These are phyloP conservation scores for Yoshiicerus persimilis DNA, from an alignment of 1,140 invertebrate genomes.

Conservation along the genomic window DNA sequence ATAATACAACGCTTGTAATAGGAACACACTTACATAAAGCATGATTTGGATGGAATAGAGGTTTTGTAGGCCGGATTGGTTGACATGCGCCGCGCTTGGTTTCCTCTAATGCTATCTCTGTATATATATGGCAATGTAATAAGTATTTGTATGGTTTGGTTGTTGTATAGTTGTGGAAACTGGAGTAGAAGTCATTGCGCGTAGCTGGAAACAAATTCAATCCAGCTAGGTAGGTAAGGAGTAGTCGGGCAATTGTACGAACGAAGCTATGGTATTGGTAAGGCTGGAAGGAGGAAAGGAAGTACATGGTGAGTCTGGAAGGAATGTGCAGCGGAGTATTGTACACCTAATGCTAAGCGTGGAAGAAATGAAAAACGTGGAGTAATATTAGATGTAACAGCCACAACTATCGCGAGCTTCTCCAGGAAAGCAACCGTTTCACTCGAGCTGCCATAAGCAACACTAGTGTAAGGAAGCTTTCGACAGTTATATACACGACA, in stretches of 20 bases:
- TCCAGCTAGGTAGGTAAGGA: neutral
- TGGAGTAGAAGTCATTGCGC: neutral
- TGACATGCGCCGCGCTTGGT: neutral
- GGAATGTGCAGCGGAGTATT: too few species aligned
- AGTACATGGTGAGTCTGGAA: neutral
- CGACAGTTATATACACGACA: neutral
- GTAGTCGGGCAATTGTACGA: neutral
- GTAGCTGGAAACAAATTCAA: neutral
- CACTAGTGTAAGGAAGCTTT: neutral
- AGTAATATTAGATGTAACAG: neutral
- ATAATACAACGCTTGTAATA: neutral
- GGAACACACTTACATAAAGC: neutral
- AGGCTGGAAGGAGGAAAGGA: neutral
- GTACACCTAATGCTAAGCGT: neutral
- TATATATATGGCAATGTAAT: too few species aligned
- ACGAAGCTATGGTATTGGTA: too few species aligned
- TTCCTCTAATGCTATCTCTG: neutral
- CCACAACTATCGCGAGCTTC: neutral
- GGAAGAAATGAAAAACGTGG: neutral
- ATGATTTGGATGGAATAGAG: neutral
- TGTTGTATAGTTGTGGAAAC: neutral
- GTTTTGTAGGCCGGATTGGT: neutral
- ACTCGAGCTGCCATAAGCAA: neutral
- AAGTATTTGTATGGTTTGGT: neutral
- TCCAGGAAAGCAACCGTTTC: slow-evolving; percentile 1